Conservation (phyloP, 64 coral and sea anemone species). For the Montipora sp. region DNA sequence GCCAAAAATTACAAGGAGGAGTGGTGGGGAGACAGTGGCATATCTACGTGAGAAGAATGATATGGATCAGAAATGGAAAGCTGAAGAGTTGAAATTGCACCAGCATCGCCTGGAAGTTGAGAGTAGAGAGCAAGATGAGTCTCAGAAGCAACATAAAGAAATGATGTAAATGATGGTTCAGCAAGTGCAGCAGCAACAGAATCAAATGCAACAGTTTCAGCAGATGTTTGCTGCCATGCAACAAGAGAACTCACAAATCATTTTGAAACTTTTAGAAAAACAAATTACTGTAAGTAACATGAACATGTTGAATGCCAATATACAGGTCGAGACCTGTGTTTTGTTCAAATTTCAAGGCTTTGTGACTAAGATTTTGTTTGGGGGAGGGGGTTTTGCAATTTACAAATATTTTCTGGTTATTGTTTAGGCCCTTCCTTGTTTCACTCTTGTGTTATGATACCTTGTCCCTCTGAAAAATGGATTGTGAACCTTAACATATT, state of each 20-base stretch:
- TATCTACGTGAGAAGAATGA: slow-evolving; percentile 18
- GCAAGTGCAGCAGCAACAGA: slow-evolving; percentile 25
- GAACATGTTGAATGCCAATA: background rate
- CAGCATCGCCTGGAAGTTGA: background rate
- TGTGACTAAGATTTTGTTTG: background rate
- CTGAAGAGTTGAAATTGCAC: slow-evolving; percentile 5
- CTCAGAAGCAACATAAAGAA: background rate
- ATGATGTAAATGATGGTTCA: slow-evolving; percentile 27
- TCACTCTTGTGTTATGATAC: background rate
- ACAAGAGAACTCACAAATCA: slow-evolving; percentile 36
- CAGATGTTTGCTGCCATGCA: slow-evolving; percentile 37
- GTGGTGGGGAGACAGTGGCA: slow-evolving; percentile 3
- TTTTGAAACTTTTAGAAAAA: slow-evolving; percentile 33
- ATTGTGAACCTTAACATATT: background rate
- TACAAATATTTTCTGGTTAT: background rate
- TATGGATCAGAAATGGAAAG: slow-evolving; percentile 23
- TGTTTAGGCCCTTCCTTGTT: background rate
- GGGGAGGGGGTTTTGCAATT: background rate
- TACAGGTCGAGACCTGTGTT: background rate
- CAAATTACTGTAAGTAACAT: background rate
- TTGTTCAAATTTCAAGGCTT: background rate
- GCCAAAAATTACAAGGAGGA: background rate
- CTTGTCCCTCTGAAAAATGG: background rate
- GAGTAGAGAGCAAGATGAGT: slow-evolving; percentile 33
- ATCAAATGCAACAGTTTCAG: slow-evolving; percentile 36